Conservation (phyloP, 2,797 vertebrate species). For the Periophthalmus magnuspinnatus region DNA sequence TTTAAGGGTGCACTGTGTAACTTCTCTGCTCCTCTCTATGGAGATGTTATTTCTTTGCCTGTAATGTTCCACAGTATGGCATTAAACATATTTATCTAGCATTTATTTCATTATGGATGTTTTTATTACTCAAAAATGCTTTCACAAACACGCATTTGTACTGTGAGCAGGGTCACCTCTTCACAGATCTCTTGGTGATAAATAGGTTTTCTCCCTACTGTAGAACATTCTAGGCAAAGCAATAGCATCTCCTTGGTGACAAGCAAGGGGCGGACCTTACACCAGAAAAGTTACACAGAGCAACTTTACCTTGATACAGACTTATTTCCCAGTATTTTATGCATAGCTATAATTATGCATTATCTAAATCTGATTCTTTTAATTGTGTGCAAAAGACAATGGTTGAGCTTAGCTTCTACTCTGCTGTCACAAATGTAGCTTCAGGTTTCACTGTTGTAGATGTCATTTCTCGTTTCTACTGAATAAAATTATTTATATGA, state of each 20-base stretch:
- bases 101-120: neutral
- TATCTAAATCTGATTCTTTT: neutral
- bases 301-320: neutral
- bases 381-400: neutral
- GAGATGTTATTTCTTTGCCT: neutral
- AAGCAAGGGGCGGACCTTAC: neutral
- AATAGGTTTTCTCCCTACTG: neutral
- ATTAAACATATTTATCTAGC: neutral
- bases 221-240: neutral
- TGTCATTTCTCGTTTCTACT: neutral
- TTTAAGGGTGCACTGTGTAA: neutral
- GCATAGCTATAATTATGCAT: neutral
- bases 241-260: neutral
- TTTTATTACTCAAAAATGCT: neutral
- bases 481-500: neutral
- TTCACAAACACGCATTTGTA: no score
- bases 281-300: neutral
- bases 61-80: neutral
- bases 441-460: constrained; percentile 14
- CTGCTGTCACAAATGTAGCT: constrained; percentile 37
- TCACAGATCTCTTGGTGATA: no score
- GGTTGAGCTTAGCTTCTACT: neutral
- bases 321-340: neutral
- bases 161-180: no score
- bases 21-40: neutral